Percentiles rank a stretch among this genome's conserved stretches.
phyloP scores from a whole-genome alignment of 2,797 vertebrate species.

The Protosalanx chinensis region DNA sequence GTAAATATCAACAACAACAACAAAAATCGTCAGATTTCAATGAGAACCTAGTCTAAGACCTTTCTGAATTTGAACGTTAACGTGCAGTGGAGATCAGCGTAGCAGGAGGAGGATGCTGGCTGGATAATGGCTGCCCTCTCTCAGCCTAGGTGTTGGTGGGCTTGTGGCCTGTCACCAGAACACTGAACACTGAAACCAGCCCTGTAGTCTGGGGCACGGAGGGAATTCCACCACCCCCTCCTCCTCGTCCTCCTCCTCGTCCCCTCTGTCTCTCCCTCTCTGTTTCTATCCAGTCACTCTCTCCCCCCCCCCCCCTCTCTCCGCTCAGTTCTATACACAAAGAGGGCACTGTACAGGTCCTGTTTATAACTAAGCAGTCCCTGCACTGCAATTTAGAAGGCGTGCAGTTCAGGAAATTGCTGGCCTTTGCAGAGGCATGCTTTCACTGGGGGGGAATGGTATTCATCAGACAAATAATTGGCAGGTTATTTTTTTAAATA shows the following conservation, averaged over 20 bases:
- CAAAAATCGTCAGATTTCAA: too few species aligned
- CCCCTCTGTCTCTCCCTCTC: slow-evolving; percentile 16
- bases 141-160: slow-evolving; percentile 3
- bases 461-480: slow-evolving; percentile 93
- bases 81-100: too few species aligned
- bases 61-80: slow-evolving; percentile 11
- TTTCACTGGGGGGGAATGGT: slow-evolving; percentile 92
- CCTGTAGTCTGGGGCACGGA: slow-evolving; percentile 75
- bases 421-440: slow-evolving; percentile 83
- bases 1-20: too few species aligned
- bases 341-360: slow-evolving; percentile 81
- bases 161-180: slow-evolving; percentile 58
- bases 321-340: slow-evolving; percentile 74
- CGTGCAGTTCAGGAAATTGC: slow-evolving; percentile 94
- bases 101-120: not conserved
- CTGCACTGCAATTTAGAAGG: slow-evolving; percentile 93
- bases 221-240: slow-evolving; percentile 72
- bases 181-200: slow-evolving; percentile 78
- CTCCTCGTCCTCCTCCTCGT: slow-evolving; percentile 20
- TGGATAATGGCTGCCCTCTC: not conserved
- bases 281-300: slow-evolving; percentile 20
- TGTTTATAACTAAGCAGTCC: slow-evolving; percentile 81
- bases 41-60: not conserved
- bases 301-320: slow-evolving; percentile 29
- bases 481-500: slow-evolving; percentile 86